phyloP scores from a whole-genome alignment of 2,888 invertebrate species.

The Metellina segmentata region DNA sequence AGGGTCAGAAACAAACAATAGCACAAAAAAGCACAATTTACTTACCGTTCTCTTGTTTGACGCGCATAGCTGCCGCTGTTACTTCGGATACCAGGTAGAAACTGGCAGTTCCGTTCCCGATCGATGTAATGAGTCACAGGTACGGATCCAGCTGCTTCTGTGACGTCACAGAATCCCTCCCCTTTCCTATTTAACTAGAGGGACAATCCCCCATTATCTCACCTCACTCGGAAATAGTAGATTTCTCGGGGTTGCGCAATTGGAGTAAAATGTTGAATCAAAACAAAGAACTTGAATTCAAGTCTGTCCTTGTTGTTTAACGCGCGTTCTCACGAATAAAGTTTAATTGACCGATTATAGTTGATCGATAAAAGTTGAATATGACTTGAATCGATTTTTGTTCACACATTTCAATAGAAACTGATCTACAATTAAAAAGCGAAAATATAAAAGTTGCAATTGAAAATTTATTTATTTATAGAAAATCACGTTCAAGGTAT shows the following conservation, averaged over 20 bases:
- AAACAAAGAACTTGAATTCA: not conserved
- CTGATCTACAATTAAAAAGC: too few relatives aligned
- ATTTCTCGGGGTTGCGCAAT: not conserved
- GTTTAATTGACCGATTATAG: too few relatives aligned
- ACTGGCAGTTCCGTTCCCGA: conserved; percentile 38
- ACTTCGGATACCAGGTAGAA: conserved; percentile 49
- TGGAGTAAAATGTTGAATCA: not conserved
- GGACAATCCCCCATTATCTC: not conserved
- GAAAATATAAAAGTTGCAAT: too few relatives aligned
- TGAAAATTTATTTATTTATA: too few relatives aligned
- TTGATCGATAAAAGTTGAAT: too few relatives aligned
- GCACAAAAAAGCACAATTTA: conserved; percentile 7
- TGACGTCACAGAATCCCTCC: conserved; percentile 60
- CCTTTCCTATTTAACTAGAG: not conserved
- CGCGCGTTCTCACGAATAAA: too few relatives aligned
- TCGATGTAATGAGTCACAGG: conserved; percentile 75
- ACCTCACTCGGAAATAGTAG: not conserved
- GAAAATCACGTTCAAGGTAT: too few relatives aligned
- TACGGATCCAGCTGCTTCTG: conserved; percentile 71
- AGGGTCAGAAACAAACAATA: conserved; percentile 6
- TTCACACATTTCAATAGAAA: too few relatives aligned
- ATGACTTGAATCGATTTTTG: too few relatives aligned
- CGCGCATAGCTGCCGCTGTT: conserved; percentile 55
- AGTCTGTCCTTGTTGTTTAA: not conserved
- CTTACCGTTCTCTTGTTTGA: conserved; percentile 58